Evolutionary conservation across 2,888 invertebrate species (phyloP).

Genomic region (Nomada ruficornis): DNA sequence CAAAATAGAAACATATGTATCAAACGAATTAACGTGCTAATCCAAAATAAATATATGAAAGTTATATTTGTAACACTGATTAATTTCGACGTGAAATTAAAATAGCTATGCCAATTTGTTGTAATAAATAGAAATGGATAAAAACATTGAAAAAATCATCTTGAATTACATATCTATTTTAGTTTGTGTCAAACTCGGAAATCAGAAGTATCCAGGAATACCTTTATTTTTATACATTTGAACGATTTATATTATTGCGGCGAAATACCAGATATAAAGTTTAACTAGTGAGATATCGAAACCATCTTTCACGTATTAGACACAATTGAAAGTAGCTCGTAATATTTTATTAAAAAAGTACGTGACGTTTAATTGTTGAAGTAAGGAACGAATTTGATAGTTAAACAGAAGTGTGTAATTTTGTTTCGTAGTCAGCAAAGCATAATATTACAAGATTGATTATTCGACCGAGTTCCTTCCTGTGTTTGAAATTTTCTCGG

Average conservation of each 20-base stretch:
- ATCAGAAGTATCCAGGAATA: slow-evolving; percentile 36
- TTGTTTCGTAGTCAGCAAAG: slow-evolving; percentile 46
- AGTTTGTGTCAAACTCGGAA: slow-evolving; percentile 12
- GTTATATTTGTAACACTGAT: slow-evolving; percentile 13
- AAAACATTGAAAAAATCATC: background rate
- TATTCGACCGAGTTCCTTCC: slow-evolving; percentile 49
- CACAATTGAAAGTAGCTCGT: slow-evolving; percentile 4
- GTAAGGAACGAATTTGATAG: slow-evolving; percentile 12
- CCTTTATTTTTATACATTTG: slow-evolving; percentile 57
- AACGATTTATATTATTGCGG: slow-evolving; percentile 26
- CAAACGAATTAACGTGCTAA: slow-evolving; percentile 5
- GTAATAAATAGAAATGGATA: background rate
- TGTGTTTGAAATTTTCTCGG: slow-evolving; percentile 21
- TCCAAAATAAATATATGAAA: background rate
- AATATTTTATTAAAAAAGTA: slow-evolving; percentile 10
- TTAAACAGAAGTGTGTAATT: slow-evolving; percentile 24
- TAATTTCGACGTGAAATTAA: background rate
- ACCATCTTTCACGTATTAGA: slow-evolving; percentile 26
- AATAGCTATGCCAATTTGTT: background rate
- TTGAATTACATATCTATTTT: slow-evolving; percentile 6
- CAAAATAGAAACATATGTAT: background rate
- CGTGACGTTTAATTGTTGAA: slow-evolving; percentile 17
- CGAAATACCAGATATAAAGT: slow-evolving; percentile 16
- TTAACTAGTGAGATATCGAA: slow-evolving; percentile 14
- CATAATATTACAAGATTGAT: slow-evolving; percentile 56